Base-by-base conservation (phyloP, 2,888 invertebrate genomes). In the Agapostemon virescens region DNA sequence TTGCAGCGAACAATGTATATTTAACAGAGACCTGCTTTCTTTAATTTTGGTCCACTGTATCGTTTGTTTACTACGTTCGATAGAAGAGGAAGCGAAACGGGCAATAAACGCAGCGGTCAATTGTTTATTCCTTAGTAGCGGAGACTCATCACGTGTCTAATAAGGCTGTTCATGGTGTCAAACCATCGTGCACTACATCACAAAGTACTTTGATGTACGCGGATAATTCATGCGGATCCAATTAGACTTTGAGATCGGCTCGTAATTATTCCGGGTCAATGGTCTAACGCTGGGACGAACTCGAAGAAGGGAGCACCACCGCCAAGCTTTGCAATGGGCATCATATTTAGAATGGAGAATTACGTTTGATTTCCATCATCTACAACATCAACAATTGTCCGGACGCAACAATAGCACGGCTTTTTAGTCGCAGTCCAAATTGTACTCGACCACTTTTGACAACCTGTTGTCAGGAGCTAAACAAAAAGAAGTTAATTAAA, bases 191-290 rank as follows among this genome's bases (percentile, higher is more conserved):
- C 13, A 70, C 49, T 69, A 20, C 73, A 15, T 38, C 26, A 45
- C 61, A 75, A 58, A 67, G 66, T 70, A 83, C 83, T 85, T 85
- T 85, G 85, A 85, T 79, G 83, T 55, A 63, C 74, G 74, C 68
- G 77, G 84, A 85, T 85, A 87, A 85, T 87, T 89, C 87, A 87
- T 88, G 88, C 85, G 88, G 82, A 90, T 90, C 88, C 90, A 90
- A 91, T 91, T 91, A 90, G 88, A 89, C 88, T 89, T 88, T 88
- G 88, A 86, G 86, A 85, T 85, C 85, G 87, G 80, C 79, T 82
- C 79, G 86, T 88, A 87, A 91, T 91, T 91, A 89, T 90, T 89
- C 86, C 89, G 73, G 88, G 88, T 90, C 88, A 88, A 85, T 84
- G 86, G 75, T 55, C 78, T 67, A 49, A 74, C 76, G 77, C 74